Base-by-base conservation (phyloP, 2,113 vertebrate genomes). In the Murina feae region DNA sequence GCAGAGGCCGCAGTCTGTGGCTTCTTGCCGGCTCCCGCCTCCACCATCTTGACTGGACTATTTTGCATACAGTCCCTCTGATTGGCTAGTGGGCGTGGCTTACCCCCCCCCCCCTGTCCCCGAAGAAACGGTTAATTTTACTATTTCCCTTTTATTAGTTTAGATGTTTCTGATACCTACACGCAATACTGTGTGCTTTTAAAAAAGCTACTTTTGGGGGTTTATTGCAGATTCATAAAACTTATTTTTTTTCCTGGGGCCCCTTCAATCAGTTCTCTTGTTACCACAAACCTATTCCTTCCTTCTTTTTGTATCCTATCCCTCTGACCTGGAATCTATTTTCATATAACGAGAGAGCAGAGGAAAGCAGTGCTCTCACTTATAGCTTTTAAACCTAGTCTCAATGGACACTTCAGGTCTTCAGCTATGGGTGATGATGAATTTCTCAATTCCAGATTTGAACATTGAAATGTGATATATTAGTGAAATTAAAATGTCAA, bases 91-190 rank as follows among this genome's bases (percentile, higher is more conserved):
- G n/a, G n/a, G n/a, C n/a, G n/a, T n/a, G n/a, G n/a, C n/a, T n/a
- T n/a, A n/a, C n/a, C n/a, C n/a, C n/a, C n/a, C n/a, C n/a, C n/a
- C n/a, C n/a, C n/a, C n/a, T n/a, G n/a, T n/a, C n/a, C n/a, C n/a
- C n/a, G n/a, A n/a, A n/a, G n/a, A n/a, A n/a, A n/a, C n/a, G n/a
- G n/a, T n/a, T n/a, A n/a, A n/a, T n/a, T n/a, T n/a, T n/a, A n/a
- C n/a, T n/a, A n/a, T n/a, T n/a, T n/a, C n/a, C n/a, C n/a, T n/a
- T n/a, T n/a, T n/a, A n/a, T n/a, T n/a, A n/a, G n/a, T n/a, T n/a
- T n/a, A n/a, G n/a, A n/a, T 94, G 30, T 69, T 96, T 93, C 66
- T 65, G 39, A 58, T 53, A 71, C 30, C 68, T 79, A 92, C 6
- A 58, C 2, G 75, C 23, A 39, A 58, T 9, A 47, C 78, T 37